Base-by-base conservation (phyloP, 2,113 vertebrate species). In the Psammodynastes pulverulentus region DNA sequence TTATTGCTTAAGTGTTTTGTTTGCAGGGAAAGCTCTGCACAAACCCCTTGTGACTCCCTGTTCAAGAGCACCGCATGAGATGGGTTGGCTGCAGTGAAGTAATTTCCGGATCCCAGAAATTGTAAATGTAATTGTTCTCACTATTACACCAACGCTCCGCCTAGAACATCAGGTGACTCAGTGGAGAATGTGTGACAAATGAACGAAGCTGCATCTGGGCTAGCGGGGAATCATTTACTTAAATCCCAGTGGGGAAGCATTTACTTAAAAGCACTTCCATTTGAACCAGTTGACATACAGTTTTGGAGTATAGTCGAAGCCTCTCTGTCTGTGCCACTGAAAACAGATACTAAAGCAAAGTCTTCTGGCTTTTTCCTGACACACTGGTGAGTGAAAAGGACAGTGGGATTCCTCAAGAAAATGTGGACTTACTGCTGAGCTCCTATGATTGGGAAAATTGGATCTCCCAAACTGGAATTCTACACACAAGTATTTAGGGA, bases 21-120 rank as follows among this genome's bases (percentile, higher is more conserved):
- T 48, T 89, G 89, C 43, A n/a, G 52, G 52, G 88, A 52, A 72
- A 52, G 4, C 53, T 94, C 87, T 24, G 72, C 0, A 58, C 43
- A 56, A 52, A 91, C 72, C 88, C 91, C 94, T 91, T 87, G 34
- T 10, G 34, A 24, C 86, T 93, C 49, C 9, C 39, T 89, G 90
- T 39, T 49, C 51, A 45, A 21, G 39, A 52, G 92, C 34, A 21
- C 87, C 12, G 34, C 6, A 21, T 45, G 54, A 86, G 67, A 90
- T 58, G 86, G 48, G 58, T 53, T 87, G 54, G 3, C 26, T 1
- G 49, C 15, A 54, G 26, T 88, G 8, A 51, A 1, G 53, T 6
- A 23, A 3, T 43, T 91, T 51, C 91, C 4, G 86, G 91, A 92
- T 87, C 48, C 34, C 1, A 19, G 6, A 39, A 39, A 39, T 79